Conservation (phyloP, 2,797 vertebrate species). For the Sebastes jordani region DNA sequence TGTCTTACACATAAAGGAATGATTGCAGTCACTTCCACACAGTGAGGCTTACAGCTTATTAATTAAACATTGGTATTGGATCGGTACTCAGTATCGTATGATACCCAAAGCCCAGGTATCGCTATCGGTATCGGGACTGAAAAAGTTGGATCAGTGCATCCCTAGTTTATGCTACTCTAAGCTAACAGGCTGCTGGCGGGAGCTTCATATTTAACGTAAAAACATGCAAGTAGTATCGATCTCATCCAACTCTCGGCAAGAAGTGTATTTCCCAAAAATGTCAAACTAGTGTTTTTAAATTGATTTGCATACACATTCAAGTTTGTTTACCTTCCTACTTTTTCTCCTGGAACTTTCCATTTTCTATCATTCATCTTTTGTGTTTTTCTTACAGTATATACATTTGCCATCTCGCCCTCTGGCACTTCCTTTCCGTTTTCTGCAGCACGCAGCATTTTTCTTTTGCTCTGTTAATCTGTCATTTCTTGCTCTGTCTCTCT, state of each 20-base stretch:
- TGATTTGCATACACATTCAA: neutral
- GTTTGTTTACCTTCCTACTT: neutral
- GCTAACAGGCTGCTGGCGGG: neutral
- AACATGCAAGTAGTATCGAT: neutral
- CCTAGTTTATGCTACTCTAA: neutral
- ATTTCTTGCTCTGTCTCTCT: constrained; percentile 44
- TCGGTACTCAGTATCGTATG: too few relatives aligned
- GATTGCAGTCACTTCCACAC: too few relatives aligned
- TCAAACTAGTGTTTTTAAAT: neutral
- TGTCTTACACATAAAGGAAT: too few relatives aligned
- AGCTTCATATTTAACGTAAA: neutral
- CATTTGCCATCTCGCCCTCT: constrained; percentile 33
- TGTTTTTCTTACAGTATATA: neutral
- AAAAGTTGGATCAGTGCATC: too few relatives aligned
- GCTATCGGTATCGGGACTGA: too few relatives aligned
- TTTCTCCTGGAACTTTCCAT: neutral
- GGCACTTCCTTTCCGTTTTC: constrained; percentile 58
- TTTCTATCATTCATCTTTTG: neutral
- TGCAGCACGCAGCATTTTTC: constrained; percentile 68
- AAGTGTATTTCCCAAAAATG: neutral
- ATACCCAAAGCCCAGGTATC: too few relatives aligned
- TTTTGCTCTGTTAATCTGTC: constrained; percentile 67
- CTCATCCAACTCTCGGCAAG: neutral
- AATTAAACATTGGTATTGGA: too few relatives aligned
- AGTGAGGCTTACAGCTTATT: too few relatives aligned